phyloP scores from a whole-genome alignment of 2,888 invertebrate species.

The Sesia apiformis region DNA sequence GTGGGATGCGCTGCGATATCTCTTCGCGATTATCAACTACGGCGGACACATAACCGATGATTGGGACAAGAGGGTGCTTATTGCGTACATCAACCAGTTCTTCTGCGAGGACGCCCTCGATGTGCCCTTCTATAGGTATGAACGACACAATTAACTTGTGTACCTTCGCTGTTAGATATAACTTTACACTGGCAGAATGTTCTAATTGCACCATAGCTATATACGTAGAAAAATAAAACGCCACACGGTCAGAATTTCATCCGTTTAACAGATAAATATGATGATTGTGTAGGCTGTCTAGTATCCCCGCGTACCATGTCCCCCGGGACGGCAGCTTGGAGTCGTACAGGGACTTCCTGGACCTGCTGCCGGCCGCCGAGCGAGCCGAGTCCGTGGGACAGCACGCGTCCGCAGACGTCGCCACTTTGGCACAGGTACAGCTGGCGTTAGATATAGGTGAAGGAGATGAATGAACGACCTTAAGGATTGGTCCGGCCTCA shows the following conservation, averaged over 20 bases:
- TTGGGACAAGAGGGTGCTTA: slow-evolving; percentile 82
- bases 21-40: slow-evolving; percentile 92
- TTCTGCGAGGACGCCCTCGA: slow-evolving; percentile 82
- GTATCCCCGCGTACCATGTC: slow-evolving; percentile 84
- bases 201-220: too few relatives aligned
- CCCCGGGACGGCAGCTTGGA: slow-evolving; percentile 87
- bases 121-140: slow-evolving; percentile 77
- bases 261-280: not conserved
- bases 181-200: too few relatives aligned
- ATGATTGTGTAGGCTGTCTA: slow-evolving; percentile 75
- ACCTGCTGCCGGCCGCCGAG: slow-evolving; percentile 84
- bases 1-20: slow-evolving; percentile 91
- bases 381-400: slow-evolving; percentile 92
- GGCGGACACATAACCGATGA: slow-evolving; percentile 89
- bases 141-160: too few relatives aligned
- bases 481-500: too few relatives aligned
- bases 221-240: too few relatives aligned
- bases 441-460: too few relatives aligned
- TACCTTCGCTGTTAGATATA: too few relatives aligned
- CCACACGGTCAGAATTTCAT: too few relatives aligned
- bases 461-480: too few relatives aligned
- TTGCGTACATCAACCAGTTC: slow-evolving; percentile 88
- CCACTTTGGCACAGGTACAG: slow-evolving; percentile 85
- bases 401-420: slow-evolving; percentile 92
- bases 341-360: slow-evolving; percentile 87